Evolutionary conservation across 2,888 invertebrate genomes (phyloP), one percentile per base, ranked within the genome.

Genomic region (Tachina lurida): DNA sequence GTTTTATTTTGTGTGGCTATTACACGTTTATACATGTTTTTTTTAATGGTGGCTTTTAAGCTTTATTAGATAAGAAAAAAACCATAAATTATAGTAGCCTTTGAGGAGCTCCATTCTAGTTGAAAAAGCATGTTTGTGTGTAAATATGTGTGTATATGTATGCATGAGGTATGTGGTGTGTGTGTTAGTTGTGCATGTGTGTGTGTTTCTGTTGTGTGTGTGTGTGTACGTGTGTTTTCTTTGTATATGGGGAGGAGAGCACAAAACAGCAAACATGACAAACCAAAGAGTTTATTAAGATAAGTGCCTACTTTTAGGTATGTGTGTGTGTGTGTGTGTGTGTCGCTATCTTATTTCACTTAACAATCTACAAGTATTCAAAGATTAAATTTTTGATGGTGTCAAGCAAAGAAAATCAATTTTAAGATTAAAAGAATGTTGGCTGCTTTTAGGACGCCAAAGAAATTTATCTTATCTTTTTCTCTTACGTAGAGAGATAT

Each of bases 31-130:
- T 31, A 49, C 60, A 31, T 67, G 60, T 81, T 68, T 62, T 65
- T 62, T 31, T 31, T 31, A 31, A 31, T 31, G 17, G 70, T 52
- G n/a, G 19, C 58, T 77, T 49, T 83, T 65, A 63, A 73, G 60
- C 58, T 65, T 82, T 65, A 41, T 60, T 43, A 75, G 81, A 81
- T 68, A 75, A 52, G 39, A n/a, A 45, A 10, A 39, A 49, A 15
- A n/a, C 0, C 8, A 73, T 60, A 65, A 56, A 39, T 71, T 77
- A 74, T 39, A 47, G 68, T 5, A 68, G 62, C 15, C 47, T 70
- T 65, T 81, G 13, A 52, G 39, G 68, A 47, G 41, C 43, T 13
- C 4, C 43, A 10, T 63, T 15, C 12, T 63, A 79, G 1, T 31
- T 31, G 31, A 1, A 31, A 60, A 31, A 43, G 22, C 10, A 19